A percentile compares a stretch with the other conserved stretches of the same genome.
Evolutionary conservation across 2,113 vertebrate genomes (phyloP).

Genomic region (Takifugu flavidus): DNA sequence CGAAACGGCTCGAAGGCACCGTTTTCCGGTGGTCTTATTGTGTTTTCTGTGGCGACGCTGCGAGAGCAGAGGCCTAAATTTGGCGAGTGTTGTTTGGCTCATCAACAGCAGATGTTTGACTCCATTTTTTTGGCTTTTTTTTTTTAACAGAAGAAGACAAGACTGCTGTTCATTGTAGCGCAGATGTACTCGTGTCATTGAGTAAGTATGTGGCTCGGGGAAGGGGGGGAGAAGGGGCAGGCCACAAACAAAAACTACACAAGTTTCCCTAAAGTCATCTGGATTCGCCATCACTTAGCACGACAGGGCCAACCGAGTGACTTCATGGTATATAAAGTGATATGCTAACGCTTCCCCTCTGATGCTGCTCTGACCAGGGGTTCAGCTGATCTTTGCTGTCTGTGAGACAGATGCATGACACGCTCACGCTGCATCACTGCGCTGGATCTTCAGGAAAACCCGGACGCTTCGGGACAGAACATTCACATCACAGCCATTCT

Average conservation of each 20-base stretch:
- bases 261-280: constrained; percentile 33
- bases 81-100: constrained; percentile 67
- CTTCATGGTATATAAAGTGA: too few relatives aligned
- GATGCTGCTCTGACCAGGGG: neutral
- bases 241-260: constrained; percentile 58
- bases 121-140: constrained; percentile 21
- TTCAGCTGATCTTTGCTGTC: too few relatives aligned
- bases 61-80: constrained; percentile 36
- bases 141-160: constrained; percentile 39
- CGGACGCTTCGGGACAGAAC: too few relatives aligned
- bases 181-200: constrained; percentile 72
- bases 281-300: neutral
- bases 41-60: constrained; percentile 32
- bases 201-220: constrained; percentile 62
- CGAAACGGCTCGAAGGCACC: neutral
- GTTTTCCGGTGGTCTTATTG: constrained; percentile 20
- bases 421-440: too few relatives aligned
- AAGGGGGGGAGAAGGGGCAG: constrained; percentile 36
- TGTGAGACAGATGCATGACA: too few relatives aligned
- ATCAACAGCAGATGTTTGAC: constrained; percentile 68
- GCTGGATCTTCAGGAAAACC: too few relatives aligned
- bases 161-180: constrained; percentile 61
- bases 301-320: too few relatives aligned
- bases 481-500: too few relatives aligned
- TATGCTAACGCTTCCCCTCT: constrained; percentile 8